Evolutionary conservation across 2,888 invertebrate species (phyloP).

Genomic region (Dryobota labecula): DNA sequence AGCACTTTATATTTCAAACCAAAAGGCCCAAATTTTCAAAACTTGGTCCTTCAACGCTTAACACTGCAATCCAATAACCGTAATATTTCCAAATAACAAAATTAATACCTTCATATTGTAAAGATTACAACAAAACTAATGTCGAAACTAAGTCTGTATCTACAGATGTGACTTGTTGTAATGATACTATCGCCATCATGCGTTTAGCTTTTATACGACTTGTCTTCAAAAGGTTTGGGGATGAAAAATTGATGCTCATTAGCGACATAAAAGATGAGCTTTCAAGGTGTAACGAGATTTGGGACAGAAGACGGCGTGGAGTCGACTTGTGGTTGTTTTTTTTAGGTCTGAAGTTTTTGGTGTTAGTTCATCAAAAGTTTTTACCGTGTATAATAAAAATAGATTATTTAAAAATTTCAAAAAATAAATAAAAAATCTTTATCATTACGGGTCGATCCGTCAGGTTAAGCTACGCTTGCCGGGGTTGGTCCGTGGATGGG

Average conservation of each 20-base stretch:
- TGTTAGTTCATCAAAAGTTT: too few species aligned
- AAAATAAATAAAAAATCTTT: too few species aligned
- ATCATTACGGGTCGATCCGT: too few species aligned
- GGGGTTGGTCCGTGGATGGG: too few species aligned
- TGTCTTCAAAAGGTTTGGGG: slow-evolving; percentile 75
- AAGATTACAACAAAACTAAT: slow-evolving; percentile 10
- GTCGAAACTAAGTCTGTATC: slow-evolving; percentile 28
- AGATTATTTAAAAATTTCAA: too few species aligned
- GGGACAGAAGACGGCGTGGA: slow-evolving; percentile 70
- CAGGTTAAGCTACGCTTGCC: too few species aligned
- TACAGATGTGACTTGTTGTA: slow-evolving; percentile 38
- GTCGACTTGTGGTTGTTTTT: slow-evolving; percentile 44
- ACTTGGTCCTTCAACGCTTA: neutral
- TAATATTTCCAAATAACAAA: neutral
- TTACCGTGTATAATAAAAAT: too few species aligned
- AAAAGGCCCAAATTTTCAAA: neutral
- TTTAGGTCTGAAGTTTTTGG: too few species aligned
- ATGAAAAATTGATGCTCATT: slow-evolving; percentile 84
- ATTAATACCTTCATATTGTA: slow-evolving; percentile 69
- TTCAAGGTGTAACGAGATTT: slow-evolving; percentile 79
- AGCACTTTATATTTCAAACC: neutral
- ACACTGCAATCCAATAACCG: slow-evolving; percentile 51
- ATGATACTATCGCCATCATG: slow-evolving; percentile 69
- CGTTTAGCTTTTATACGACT: slow-evolving; percentile 80
- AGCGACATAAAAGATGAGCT: slow-evolving; percentile 80